A percentile compares a stretch with the other conserved stretches of the same genome.
Evolutionary conservation across 2,888 invertebrate genomes (phyloP).

Genomic region (Cataglyphis livida): DNA sequence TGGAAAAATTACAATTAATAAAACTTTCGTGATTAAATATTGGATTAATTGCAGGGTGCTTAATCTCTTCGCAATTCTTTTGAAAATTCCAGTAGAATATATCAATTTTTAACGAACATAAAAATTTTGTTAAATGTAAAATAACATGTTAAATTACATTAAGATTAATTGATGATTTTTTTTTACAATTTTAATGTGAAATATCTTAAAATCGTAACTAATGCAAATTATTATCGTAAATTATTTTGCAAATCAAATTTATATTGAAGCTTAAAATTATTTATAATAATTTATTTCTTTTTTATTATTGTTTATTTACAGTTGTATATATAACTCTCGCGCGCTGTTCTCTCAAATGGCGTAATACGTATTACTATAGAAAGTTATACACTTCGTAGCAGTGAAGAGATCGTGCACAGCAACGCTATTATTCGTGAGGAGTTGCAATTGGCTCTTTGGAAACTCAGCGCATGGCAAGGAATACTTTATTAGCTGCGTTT

Average conservation of each 20-base stretch:
- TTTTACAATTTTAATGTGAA: not conserved
- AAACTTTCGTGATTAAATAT: not conserved
- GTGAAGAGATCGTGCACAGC: slow-evolving; percentile 7
- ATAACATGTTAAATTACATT: not conserved
- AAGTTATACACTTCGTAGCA: not conserved
- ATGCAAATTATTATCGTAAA: no score
- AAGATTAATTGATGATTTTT: not conserved
- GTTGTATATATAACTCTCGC: not conserved
- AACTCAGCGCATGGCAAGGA: slow-evolving; percentile 18
- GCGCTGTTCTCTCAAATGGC: not conserved
- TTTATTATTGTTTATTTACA: not conserved
- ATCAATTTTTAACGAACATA: not conserved
- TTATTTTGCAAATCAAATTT: not conserved
- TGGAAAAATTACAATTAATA: not conserved
- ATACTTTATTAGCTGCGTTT: slow-evolving; percentile 45
- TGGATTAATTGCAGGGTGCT: not conserved
- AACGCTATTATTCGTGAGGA: slow-evolving; percentile 23
- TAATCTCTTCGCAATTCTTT: not conserved
- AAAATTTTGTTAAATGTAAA: not conserved
- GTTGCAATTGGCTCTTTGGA: slow-evolving; percentile 45
- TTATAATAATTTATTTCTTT: not conserved
- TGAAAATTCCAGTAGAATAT: not conserved
- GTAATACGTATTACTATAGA: not conserved
- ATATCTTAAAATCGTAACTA: not conserved
- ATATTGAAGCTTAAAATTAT: not conserved